A percentile compares a stretch with the other conserved stretches of the same genome.
These are phyloP conservation scores for Cygnus olor DNA, from an alignment of 2,797 vertebrate genomes.

Conservation along the genomic window DNA sequence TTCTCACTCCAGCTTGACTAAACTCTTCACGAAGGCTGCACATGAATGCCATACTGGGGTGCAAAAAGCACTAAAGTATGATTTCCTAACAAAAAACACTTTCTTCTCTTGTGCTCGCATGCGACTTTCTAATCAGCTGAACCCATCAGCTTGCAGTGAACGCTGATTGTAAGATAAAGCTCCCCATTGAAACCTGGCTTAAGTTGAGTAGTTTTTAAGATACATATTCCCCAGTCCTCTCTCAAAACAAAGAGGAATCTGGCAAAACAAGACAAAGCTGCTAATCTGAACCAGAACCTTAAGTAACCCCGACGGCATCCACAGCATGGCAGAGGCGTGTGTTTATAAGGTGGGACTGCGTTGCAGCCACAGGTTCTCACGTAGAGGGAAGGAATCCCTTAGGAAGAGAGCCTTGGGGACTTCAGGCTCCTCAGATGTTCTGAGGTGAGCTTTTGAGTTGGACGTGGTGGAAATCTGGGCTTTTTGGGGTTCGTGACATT, in stretches of 20 bases:
- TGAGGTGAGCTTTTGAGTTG: fast-evolving
- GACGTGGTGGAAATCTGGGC: not conserved
- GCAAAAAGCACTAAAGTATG: not conserved
- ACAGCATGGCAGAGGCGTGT: fast-evolving
- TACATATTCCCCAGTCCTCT: fast-evolving
- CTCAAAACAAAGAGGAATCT: not conserved
- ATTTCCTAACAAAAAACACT: fast-evolving
- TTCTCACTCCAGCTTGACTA: not conserved
- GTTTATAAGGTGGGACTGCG: no score
- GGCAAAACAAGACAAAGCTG: not conserved
- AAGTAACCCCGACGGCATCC: fast-evolving
- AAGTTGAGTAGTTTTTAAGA: not conserved
- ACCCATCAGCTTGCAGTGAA: not conserved
- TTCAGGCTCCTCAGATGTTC: fast-evolving
- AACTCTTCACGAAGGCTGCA: not conserved
- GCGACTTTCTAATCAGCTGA: not conserved
- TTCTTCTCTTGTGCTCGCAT: fast-evolving
- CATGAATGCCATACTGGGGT: fast-evolving
- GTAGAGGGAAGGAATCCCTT: fast-evolving
- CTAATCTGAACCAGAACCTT: not conserved
- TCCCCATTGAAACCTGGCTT: not conserved
- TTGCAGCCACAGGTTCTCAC: fast-evolving
- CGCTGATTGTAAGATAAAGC: fast-evolving
- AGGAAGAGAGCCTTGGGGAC: fast-evolving
- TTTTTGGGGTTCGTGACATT: fast-evolving